These are phyloP conservation scores for Drosophila austrosaltans DNA, from an alignment of 2,888 invertebrate species.

Conservation along the genomic window DNA sequence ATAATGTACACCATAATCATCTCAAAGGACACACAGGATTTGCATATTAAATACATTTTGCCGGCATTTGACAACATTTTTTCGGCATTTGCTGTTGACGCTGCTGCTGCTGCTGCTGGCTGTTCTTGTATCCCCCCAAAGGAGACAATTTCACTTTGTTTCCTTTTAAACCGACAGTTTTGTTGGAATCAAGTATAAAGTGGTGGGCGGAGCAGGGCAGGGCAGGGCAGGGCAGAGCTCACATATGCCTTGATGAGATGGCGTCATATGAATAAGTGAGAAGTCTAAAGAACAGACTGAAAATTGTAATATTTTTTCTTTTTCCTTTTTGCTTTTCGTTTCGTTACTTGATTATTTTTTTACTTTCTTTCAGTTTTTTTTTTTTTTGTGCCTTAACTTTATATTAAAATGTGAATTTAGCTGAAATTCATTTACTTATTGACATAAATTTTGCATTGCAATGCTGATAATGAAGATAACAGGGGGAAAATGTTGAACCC, in stretches of 20 bases:
- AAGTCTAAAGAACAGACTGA: conserved; percentile 19
- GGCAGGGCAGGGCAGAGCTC: conserved; percentile 1
- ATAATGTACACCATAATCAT: conserved; percentile 57
- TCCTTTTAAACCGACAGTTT: conserved; percentile 48
- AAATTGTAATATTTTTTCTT: conserved; percentile 12
- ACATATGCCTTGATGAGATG: conserved; percentile 31
- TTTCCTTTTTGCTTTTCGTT: conserved; percentile 11
- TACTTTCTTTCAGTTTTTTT: too few relatives aligned
- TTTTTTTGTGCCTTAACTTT: conserved; percentile 1
- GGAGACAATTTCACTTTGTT: conserved; percentile 57
- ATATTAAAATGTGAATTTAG: conserved; percentile 50
- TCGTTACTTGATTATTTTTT: conserved; percentile 5
- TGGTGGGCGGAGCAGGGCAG: conserved; percentile 32
- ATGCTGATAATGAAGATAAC: conserved; percentile 35
- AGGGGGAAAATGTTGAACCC: not conserved
- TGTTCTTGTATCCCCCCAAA: conserved; percentile 30
- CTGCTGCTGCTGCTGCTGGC: conserved; percentile 2
- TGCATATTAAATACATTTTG: conserved; percentile 65
- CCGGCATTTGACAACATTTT: conserved; percentile 26
- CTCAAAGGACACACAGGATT: conserved; percentile 64
- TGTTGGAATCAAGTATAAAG: conserved; percentile 42
- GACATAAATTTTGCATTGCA: conserved; percentile 56
- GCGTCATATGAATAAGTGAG: conserved; percentile 45
- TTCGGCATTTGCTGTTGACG: conserved; percentile 25
- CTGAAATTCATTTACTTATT: conserved; percentile 67